Evolutionary conservation across 2,113 vertebrate species (phyloP).

Genomic region (Urocynchramus pylzowi): DNA sequence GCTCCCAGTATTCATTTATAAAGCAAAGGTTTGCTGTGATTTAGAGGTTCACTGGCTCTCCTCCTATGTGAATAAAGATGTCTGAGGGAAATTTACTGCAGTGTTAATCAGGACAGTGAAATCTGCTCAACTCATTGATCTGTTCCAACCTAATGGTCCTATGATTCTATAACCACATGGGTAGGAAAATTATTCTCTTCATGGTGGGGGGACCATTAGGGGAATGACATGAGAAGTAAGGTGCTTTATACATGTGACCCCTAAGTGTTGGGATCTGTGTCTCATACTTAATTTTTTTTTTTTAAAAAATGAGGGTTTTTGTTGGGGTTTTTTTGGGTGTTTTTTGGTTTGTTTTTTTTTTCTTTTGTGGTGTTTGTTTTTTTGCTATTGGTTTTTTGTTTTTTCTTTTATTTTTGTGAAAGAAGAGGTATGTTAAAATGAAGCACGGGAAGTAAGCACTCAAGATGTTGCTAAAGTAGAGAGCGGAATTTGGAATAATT

Average conservation of each 20-base stretch:
- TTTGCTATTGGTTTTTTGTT: neutral
- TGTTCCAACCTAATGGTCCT: neutral
- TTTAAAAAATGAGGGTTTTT: no score
- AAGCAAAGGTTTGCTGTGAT: neutral
- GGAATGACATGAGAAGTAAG: neutral
- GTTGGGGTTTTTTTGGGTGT: no score
- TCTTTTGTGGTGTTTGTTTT: no score
- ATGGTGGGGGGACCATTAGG: neutral
- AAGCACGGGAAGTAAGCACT: fast-evolving
- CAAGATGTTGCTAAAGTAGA: neutral
- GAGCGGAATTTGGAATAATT: neutral
- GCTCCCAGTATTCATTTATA: no score
- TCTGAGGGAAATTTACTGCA: neutral
- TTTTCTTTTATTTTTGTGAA: no score
- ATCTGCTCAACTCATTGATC: neutral
- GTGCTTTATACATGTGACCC: fast-evolving
- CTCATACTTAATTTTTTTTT: neutral
- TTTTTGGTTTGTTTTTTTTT: no score
- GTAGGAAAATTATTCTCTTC: neutral
- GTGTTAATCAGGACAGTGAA: neutral
- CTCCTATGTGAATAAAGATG: neutral
- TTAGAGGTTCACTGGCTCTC: neutral
- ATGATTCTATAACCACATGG: neutral
- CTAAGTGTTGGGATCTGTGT: neutral
- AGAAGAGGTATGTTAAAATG: neutral